These are phyloP conservation scores for Pseudochirops cupreus DNA, from an alignment of 2,797 vertebrate genomes.

Conservation along the genomic window DNA sequence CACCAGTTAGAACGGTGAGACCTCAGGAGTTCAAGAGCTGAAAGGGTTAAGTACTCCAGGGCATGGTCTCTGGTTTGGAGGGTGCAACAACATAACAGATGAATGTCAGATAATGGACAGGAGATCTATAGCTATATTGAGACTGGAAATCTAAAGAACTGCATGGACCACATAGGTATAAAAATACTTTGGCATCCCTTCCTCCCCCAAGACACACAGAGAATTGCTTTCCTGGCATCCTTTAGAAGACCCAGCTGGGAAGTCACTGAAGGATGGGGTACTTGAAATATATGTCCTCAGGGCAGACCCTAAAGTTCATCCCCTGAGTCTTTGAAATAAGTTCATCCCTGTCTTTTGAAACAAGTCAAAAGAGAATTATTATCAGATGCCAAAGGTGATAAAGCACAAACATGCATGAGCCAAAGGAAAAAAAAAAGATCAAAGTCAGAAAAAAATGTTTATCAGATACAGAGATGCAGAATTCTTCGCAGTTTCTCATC, in stretches of 20 bases:
- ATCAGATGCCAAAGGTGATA: neutral
- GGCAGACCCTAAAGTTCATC: constrained; percentile 54
- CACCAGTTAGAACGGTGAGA: neutral
- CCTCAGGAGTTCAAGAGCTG: neutral
- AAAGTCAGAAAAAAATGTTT: constrained; percentile 49
- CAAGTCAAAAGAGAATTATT: constrained; percentile 33
- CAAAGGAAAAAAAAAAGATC: constrained; percentile 20
- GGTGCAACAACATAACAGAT: neutral
- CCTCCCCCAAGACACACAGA: neutral
- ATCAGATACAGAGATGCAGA: constrained; percentile 43
- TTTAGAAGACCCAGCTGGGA: constrained; percentile 45
- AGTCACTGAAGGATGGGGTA: constrained; percentile 12
- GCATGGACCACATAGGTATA: neutral
- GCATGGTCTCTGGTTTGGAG: neutral
- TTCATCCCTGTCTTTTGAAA: constrained; percentile 33
- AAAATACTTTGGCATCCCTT: constrained; percentile 41
- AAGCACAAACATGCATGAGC: neutral
- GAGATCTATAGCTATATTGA: neutral
- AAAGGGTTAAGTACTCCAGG: neutral
- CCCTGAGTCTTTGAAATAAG: constrained; percentile 57
- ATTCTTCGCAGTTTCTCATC: constrained; percentile 24
- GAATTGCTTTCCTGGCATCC: constrained; percentile 41
- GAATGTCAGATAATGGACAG: neutral
- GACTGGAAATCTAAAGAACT: neutral
- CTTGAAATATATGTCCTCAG: constrained; percentile 9